A percentile compares a stretch with the other conserved stretches of the same genome.
phyloP scores from a whole-genome alignment of 2,888 invertebrate species.

The Aquatica leii region DNA sequence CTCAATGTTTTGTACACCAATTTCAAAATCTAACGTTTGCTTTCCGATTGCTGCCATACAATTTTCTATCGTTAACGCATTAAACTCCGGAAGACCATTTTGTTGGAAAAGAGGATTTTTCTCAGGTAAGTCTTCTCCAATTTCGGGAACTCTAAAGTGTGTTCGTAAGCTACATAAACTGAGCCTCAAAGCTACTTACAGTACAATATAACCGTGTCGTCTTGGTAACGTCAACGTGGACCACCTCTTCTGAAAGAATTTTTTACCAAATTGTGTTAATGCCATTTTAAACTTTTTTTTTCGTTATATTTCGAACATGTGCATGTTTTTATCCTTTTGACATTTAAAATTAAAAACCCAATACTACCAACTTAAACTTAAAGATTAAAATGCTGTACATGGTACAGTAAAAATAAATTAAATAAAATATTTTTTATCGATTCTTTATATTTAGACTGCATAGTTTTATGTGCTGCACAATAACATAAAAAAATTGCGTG shows the following conservation, averaged over 20 bases:
- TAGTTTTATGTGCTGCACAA: too few relatives aligned
- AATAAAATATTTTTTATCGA: too few relatives aligned
- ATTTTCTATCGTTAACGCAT: slow-evolving; percentile 80
- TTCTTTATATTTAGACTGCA: too few relatives aligned
- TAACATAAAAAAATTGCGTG: too few relatives aligned
- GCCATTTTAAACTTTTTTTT: slow-evolving; percentile 51
- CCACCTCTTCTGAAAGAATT: slow-evolving; percentile 49
- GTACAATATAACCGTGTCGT: slow-evolving; percentile 70
- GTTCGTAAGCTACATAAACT: slow-evolving; percentile 29
- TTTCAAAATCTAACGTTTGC: slow-evolving; percentile 83
- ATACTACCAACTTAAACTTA: not conserved
- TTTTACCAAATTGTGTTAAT: slow-evolving; percentile 55
- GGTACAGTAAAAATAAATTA: too few relatives aligned
- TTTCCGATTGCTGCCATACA: slow-evolving; percentile 86
- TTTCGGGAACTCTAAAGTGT: slow-evolving; percentile 75
- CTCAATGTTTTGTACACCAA: slow-evolving; percentile 75
- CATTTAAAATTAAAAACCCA: not conserved
- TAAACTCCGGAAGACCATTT: slow-evolving; percentile 82
- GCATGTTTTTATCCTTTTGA: not conserved
- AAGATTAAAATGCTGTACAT: too few relatives aligned
- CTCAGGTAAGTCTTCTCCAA: slow-evolving; percentile 81
- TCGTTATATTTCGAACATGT: not conserved
- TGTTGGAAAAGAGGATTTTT: slow-evolving; percentile 78
- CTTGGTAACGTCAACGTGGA: slow-evolving; percentile 30
- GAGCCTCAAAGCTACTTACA: slow-evolving; percentile 65